Evolutionary conservation across 2,113 vertebrate species (phyloP), one percentile per base, ranked within the genome.

Genomic region (Mus spicilegus): DNA sequence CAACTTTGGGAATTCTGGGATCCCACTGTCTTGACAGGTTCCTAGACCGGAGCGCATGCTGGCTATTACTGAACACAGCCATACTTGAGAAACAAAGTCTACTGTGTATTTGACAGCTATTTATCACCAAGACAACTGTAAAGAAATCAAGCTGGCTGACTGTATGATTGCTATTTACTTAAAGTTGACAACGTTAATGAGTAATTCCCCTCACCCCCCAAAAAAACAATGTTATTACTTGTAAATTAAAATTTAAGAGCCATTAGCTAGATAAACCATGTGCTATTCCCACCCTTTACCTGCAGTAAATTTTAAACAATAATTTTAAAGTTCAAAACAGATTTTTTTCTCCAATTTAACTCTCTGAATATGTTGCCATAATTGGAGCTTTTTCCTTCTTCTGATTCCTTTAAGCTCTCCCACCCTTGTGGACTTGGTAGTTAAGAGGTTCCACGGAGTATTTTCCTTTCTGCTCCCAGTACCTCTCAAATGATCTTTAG

Each of bases 21-120:
- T 78, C 75, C 89, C 13, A 36, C 95, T 89, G 61, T 92, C 93
- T 87, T 96, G 89, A 91, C 95, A 70, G 88, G 56, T 95, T 95
- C 65, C 91, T 94, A 92, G 77, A 56, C 36, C 75, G 61, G 69
- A 93, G 95, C 24, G 63, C 28, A 9, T 16, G 13, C 92, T 81
- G 94, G 89, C 97, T 89, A 72, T 95, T 89, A 58, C 58, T 89
- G 77, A 97, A 92, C 92, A 96, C n/a, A 72, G 82, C 92, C 95
- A 93, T 93, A 84, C 89, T 77, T 92, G 39, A 56, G 84, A 92
- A 96, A 92, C 69, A 93, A 81, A 82, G 72, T 75, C 65, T 89
- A 69, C 86, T 94, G 36, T 86, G 28, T 94, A 95, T 95, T 96
- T 65, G 92, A 61, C 75, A 81, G 77, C 24, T 95, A 19, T 92